A percentile compares a stretch with the other conserved stretches of the same genome.
Conservation (phyloP, 2,113 vertebrate species). For the Mugil cephalus region DNA sequence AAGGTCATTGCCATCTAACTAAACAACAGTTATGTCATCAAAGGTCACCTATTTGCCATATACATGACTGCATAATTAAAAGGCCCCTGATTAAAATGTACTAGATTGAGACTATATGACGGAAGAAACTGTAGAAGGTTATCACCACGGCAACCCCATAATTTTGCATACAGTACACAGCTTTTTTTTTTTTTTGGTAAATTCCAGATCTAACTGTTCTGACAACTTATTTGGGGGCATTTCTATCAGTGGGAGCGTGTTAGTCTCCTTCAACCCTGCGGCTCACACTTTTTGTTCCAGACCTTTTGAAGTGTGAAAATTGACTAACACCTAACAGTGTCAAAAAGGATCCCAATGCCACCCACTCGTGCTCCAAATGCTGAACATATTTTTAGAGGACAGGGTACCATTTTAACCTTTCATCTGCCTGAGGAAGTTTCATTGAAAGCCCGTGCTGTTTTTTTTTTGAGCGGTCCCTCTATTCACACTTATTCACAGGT, state of each 20-base stretch:
- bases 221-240: slow-evolving; percentile 45
- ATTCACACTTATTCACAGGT: slow-evolving; percentile 56
- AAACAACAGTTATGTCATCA: slow-evolving; percentile 51
- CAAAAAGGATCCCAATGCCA: slow-evolving; percentile 46
- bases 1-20: slow-evolving; percentile 66
- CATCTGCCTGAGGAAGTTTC: slow-evolving; percentile 10
- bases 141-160: slow-evolving; percentile 58
- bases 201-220: slow-evolving; percentile 53
- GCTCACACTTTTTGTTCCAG: slow-evolving; percentile 54
- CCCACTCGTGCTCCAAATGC: slow-evolving; percentile 41
- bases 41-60: slow-evolving; percentile 63
- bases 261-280: slow-evolving; percentile 12
- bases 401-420: slow-evolving; percentile 42
- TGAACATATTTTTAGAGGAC: slow-evolving; percentile 39
- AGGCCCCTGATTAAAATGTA: slow-evolving; percentile 46
- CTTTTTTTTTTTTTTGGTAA: slow-evolving; percentile 44
- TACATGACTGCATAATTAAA: slow-evolving; percentile 69
- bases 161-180: slow-evolving; percentile 31
- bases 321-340: slow-evolving; percentile 47
- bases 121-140: slow-evolving; percentile 44
- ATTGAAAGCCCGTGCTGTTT: slow-evolving; percentile 14
- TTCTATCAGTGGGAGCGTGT: slow-evolving; percentile 33
- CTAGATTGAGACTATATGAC: slow-evolving; percentile 45
- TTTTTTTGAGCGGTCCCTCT: slow-evolving; percentile 22
- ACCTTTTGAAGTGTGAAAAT: slow-evolving; percentile 74